Evolutionary conservation across 2,888 invertebrate species (phyloP).

Genomic region (Imbricaverruca yamaguchii): DNA sequence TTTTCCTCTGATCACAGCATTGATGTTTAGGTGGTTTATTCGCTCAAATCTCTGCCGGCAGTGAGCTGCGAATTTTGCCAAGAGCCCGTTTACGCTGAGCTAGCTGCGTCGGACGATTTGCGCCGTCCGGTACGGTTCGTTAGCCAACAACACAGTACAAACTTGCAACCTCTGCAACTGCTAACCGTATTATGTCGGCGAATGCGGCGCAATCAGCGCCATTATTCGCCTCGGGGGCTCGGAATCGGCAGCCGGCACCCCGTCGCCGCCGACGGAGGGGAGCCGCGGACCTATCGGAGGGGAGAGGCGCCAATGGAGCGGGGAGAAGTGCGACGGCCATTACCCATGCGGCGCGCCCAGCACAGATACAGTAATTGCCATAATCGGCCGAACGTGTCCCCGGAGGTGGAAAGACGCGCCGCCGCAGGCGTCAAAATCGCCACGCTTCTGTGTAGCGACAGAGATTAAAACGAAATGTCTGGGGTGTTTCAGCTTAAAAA

Average conservation of each 20-base stretch:
- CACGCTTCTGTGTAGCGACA: too few species aligned
- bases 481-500: too few species aligned
- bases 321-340: not conserved
- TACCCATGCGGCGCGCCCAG: not conserved
- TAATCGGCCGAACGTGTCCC: not conserved
- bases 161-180: slow-evolving; percentile 21
- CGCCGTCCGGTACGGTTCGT: slow-evolving; percentile 4
- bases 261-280: not conserved
- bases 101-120: not conserved
- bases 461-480: too few species aligned
- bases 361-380: not conserved
- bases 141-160: slow-evolving; percentile 15
- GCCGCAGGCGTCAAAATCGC: too few species aligned
- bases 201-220: slow-evolving; percentile 17
- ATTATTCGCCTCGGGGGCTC: slow-evolving; percentile 13
- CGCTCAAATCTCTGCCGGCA: too few species aligned
- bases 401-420: too few species aligned
- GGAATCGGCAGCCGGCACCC: not conserved
- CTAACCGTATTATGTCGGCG: slow-evolving; percentile 11
- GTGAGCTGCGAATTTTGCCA: not conserved
- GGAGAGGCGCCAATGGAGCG: not conserved
- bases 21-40: too few species aligned
- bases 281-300: not conserved
- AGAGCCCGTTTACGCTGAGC: not conserved
- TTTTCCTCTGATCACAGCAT: too few species aligned